These are phyloP conservation scores for Urophycis tenuis DNA, from an alignment of 2,797 vertebrate genomes.

Conservation along the genomic window DNA sequence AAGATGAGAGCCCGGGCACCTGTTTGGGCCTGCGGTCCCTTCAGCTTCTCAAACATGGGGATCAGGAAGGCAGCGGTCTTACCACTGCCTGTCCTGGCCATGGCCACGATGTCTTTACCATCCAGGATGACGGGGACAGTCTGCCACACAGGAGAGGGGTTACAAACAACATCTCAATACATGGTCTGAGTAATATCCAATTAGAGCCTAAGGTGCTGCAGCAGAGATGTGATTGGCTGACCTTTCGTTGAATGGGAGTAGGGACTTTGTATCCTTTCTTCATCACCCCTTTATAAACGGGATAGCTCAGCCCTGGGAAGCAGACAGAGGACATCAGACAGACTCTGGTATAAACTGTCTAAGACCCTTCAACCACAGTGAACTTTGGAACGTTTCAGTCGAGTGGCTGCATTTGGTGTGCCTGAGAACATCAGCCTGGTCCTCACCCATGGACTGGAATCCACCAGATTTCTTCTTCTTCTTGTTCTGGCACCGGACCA, in stretches of 20 bases:
- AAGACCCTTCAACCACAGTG: no score
- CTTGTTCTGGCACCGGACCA: slow-evolving; percentile 93
- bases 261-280: slow-evolving; percentile 98
- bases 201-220: not conserved
- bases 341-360: no score
- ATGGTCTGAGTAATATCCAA: not conserved
- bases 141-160: slow-evolving; percentile 54
- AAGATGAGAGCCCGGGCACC: slow-evolving; percentile 87
- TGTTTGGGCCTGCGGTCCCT: slow-evolving; percentile 78
- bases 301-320: slow-evolving; percentile 84
- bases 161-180: not conserved
- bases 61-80: slow-evolving; percentile 96
- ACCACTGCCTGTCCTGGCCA: slow-evolving; percentile 93
- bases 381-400: no score
- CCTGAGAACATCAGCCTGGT: no score
- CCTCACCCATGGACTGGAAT: slow-evolving; percentile 96
- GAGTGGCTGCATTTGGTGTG: not conserved
- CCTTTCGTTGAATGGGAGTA: slow-evolving; percentile 96
- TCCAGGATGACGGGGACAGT: slow-evolving; percentile 87
- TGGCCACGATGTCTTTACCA: slow-evolving; percentile 90
- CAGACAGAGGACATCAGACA: slow-evolving; percentile 10
- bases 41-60: slow-evolving; percentile 93
- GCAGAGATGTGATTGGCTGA: slow-evolving; percentile 38
- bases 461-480: slow-evolving; percentile 99
- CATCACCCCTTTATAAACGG: slow-evolving; percentile 91